These are phyloP conservation scores for Aricia artaxerxes DNA, from an alignment of 2,888 invertebrate genomes.

Conservation along the genomic window DNA sequence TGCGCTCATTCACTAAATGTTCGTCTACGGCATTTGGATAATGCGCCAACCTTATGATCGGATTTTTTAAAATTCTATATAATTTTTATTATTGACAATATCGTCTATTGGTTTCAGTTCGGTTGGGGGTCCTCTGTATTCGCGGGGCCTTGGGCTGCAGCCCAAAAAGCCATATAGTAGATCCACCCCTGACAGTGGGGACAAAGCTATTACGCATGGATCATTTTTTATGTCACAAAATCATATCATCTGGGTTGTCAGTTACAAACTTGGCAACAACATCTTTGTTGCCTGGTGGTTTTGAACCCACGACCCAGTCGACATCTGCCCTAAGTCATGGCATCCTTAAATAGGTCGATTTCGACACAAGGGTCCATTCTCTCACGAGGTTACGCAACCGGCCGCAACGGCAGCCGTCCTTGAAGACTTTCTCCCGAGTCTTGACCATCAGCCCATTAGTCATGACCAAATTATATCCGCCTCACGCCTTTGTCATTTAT, in stretches of 20 bases:
- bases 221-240: background rate
- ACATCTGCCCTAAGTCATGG: background rate
- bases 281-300: background rate
- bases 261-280: background rate
- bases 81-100: too few species aligned
- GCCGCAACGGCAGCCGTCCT: slow-evolving; percentile 74
- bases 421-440: slow-evolving; percentile 54
- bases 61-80: too few species aligned
- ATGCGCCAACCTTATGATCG: too few species aligned
- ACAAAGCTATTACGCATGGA: too few species aligned
- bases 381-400: slow-evolving; percentile 60
- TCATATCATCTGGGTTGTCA: background rate
- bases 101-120: too few species aligned
- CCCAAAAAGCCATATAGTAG: too few species aligned
- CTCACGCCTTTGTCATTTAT: slow-evolving; percentile 3
- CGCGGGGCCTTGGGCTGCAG: too few species aligned
- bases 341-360: slow-evolving; percentile 65
- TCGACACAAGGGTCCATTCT: slow-evolving; percentile 61
- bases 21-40: too few species aligned
- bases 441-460: slow-evolving; percentile 55
- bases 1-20: too few species aligned
- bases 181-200: too few species aligned
- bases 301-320: background rate
- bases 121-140: too few species aligned
- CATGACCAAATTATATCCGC: slow-evolving; percentile 19